phyloP scores from a whole-genome alignment of 2,797 vertebrate species.

The Carcharodon carcharias region DNA sequence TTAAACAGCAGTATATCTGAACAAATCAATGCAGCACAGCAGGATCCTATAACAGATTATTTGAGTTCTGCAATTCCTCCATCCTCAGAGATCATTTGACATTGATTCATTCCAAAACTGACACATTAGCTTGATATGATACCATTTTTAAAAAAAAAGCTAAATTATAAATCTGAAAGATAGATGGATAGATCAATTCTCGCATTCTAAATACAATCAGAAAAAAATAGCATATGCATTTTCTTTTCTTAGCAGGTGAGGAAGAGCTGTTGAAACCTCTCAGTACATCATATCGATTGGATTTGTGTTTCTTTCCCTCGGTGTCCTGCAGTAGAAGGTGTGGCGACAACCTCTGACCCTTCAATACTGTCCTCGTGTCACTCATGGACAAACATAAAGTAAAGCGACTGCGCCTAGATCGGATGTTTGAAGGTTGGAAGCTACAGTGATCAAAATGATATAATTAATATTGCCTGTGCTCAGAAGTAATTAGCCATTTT shows the following conservation, averaged over 20 bases:
- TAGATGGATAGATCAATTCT: not conserved
- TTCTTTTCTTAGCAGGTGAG: constrained; percentile 44
- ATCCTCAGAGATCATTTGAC: not conserved
- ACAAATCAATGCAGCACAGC: not conserved
- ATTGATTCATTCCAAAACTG: not conserved
- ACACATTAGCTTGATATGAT: not conserved
- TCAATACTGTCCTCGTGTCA: constrained; percentile 45
- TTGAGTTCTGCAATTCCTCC: not conserved
- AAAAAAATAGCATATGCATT: not conserved
- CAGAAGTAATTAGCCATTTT: not conserved
- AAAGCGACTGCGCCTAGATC: constrained; percentile 60
- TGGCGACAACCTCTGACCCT: constrained; percentile 45
- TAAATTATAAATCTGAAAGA: not conserved
- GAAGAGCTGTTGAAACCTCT: constrained; percentile 36
- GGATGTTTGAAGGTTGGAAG: constrained; percentile 58
- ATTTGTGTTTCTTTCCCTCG: constrained; percentile 40
- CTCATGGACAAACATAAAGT: constrained; percentile 64
- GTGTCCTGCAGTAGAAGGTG: constrained; percentile 44
- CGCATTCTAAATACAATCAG: not conserved
- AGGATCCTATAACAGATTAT: not conserved
- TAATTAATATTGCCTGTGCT: not conserved
- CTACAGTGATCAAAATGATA: not conserved
- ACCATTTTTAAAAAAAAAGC: not conserved
- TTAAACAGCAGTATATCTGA: not conserved
- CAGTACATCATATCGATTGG: constrained; percentile 40